A percentile compares a stretch with the other conserved stretches of the same genome.
These are phyloP conservation scores for Casuarius casuarius DNA, from an alignment of 2,113 vertebrate species.

Conservation along the genomic window DNA sequence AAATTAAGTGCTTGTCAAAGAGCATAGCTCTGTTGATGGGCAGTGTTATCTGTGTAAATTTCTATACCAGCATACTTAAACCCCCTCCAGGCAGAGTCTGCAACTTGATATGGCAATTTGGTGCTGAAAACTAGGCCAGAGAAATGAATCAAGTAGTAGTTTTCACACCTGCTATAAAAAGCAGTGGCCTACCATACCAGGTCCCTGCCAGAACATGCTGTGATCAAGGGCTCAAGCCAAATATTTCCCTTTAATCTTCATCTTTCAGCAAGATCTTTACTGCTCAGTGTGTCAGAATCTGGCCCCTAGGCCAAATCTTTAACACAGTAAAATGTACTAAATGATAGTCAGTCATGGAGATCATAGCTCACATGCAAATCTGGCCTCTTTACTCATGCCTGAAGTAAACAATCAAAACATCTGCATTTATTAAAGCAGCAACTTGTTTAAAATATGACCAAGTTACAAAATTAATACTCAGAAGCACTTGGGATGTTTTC, in stretches of 20 bases:
- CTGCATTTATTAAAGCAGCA: neutral
- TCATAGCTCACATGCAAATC: too few relatives aligned
- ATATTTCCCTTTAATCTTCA: neutral
- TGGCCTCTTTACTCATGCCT: neutral
- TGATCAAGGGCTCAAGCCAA: neutral
- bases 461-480: neutral
- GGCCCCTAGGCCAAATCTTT: neutral
- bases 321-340: neutral
- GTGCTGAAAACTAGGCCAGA: neutral
- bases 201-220: neutral
- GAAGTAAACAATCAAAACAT: neutral
- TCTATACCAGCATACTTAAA: neutral
- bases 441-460: neutral
- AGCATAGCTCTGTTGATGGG: too few relatives aligned
- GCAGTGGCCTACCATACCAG: too few relatives aligned
- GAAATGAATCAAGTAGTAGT: neutral
- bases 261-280: neutral
- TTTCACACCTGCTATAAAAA: neutral
- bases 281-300: neutral
- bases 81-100: neutral
- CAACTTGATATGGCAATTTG: neutral
- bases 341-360: neutral
- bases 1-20: neutral
- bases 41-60: neutral
- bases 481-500: neutral